These are phyloP conservation scores for Actinernus sp. DNA, from an alignment of 92 coral and sea anemone species.

Conservation along the genomic window DNA sequence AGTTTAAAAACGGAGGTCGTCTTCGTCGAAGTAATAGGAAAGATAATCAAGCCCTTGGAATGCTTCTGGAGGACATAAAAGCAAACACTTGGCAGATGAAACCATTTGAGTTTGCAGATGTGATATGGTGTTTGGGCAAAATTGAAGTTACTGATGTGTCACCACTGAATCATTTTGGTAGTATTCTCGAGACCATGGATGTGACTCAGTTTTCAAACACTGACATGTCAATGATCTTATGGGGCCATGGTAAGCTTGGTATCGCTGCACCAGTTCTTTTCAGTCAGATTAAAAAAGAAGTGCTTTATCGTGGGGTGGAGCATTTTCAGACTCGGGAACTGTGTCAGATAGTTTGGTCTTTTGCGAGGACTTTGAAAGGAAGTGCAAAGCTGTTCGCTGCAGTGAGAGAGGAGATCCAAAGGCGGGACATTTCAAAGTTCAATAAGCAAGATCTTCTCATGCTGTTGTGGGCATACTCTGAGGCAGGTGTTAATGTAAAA, in stretches of 20 bases:
- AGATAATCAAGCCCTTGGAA: not conserved
- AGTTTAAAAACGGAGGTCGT: not conserved
- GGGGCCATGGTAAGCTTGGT: conserved; percentile 76
- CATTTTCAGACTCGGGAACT: conserved; percentile 61
- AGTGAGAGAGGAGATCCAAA: conserved; percentile 57
- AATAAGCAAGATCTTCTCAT: conserved; percentile 61
- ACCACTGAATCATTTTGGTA: conserved; percentile 60
- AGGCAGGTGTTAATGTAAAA: conserved; percentile 63
- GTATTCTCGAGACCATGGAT: conserved; percentile 38
- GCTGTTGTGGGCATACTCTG: conserved; percentile 80
- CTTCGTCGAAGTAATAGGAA: not conserved
- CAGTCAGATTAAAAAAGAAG: conserved; percentile 55
- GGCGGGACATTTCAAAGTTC: conserved; percentile 50
- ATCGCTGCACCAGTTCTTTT: conserved; percentile 46
- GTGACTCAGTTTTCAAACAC: conserved; percentile 62
- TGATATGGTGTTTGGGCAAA: conserved; percentile 69
- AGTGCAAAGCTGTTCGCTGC: conserved; percentile 80
- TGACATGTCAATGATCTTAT: conserved; percentile 78
- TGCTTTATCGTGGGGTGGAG: conserved; percentile 57
- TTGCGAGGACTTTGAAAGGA: conserved; percentile 60
- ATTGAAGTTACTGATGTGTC: conserved; percentile 24
- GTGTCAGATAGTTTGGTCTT: conserved; percentile 85
- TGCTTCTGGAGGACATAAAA: conserved; percentile 52
- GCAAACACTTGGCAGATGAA: conserved; percentile 15
- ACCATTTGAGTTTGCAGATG: conserved; percentile 68